phyloP scores from a whole-genome alignment of 2,113 vertebrate genomes.

The Odobenus rosmarus region DNA sequence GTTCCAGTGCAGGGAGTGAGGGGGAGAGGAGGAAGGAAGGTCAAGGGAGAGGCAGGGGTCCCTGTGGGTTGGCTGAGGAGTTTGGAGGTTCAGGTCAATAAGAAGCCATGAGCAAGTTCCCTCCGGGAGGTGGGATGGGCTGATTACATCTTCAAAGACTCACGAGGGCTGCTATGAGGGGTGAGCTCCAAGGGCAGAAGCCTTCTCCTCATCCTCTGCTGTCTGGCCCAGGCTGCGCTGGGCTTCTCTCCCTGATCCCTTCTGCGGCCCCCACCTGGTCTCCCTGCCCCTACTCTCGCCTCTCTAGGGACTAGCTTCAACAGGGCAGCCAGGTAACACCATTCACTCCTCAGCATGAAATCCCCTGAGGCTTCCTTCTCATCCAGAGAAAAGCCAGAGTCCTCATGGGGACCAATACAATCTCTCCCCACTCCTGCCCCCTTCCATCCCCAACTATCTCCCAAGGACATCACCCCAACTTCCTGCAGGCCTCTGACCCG shows the following conservation, averaged over 20 bases:
- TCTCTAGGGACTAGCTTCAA: too few relatives aligned
- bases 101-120: accelerated
- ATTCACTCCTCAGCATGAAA: not conserved
- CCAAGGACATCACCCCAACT: accelerated
- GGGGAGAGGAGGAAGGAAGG: not conserved
- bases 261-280: not conserved
- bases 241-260: not conserved
- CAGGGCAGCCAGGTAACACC: not conserved
- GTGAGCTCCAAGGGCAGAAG: accelerated
- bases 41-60: not conserved
- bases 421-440: not conserved
- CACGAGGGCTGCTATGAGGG: accelerated
- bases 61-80: not conserved
- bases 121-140: too few relatives aligned
- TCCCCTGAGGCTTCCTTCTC: accelerated
- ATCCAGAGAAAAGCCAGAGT: not conserved
- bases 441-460: accelerated
- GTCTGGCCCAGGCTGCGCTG: accelerated
- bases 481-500: not conserved
- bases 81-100: not conserved
- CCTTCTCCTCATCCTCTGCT: not conserved
- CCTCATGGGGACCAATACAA: accelerated
- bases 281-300: accelerated
- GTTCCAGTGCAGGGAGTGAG: accelerated
- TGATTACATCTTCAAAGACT: not conserved